Evolutionary conservation across 2,888 invertebrate genomes (phyloP).

Genomic region (Chymomyza caudatula): DNA sequence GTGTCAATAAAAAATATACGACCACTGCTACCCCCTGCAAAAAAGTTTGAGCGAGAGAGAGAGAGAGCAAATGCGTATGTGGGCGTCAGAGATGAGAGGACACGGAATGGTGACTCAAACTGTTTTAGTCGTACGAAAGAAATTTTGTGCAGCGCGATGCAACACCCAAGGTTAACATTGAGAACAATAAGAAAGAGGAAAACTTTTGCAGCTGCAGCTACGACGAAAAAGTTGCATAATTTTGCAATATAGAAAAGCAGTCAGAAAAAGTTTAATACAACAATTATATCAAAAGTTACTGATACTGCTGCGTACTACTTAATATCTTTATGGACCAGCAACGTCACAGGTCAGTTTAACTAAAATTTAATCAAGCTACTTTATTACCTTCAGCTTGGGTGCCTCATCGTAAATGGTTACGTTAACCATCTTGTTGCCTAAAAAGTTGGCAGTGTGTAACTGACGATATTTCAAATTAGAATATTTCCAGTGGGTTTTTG

Average conservation of each 20-base stretch:
- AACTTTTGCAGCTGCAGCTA: constrained; percentile 43
- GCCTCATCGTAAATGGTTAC: constrained; percentile 73
- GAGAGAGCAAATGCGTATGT: constrained; percentile 1
- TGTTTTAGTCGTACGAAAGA: constrained; percentile 46
- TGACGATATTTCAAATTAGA: constrained; percentile 36
- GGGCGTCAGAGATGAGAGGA: constrained; percentile 20
- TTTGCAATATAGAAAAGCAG: constrained; percentile 9
- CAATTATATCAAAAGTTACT: constrained; percentile 7
- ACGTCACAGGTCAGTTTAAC: background rate
- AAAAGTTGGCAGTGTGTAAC: constrained; percentile 35
- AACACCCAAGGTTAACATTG: constrained; percentile 61
- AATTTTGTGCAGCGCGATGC: constrained; percentile 46
- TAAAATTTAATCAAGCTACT: background rate
- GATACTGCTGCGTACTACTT: constrained; percentile 8
- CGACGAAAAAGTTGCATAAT: constrained; percentile 56
- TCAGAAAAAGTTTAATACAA: background rate
- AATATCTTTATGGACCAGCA: constrained; percentile 52
- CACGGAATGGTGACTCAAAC: no score
- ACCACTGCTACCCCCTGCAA: background rate
- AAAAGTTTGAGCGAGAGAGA: background rate
- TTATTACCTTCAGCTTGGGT: constrained; percentile 73
- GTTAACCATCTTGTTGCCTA: constrained; percentile 74
- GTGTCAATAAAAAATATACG: background rate
- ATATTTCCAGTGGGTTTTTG: constrained; percentile 9
- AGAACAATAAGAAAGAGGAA: constrained; percentile 27